Base-by-base conservation (phyloP, 2,888 invertebrate genomes). In the Cerastoderma edule region DNA sequence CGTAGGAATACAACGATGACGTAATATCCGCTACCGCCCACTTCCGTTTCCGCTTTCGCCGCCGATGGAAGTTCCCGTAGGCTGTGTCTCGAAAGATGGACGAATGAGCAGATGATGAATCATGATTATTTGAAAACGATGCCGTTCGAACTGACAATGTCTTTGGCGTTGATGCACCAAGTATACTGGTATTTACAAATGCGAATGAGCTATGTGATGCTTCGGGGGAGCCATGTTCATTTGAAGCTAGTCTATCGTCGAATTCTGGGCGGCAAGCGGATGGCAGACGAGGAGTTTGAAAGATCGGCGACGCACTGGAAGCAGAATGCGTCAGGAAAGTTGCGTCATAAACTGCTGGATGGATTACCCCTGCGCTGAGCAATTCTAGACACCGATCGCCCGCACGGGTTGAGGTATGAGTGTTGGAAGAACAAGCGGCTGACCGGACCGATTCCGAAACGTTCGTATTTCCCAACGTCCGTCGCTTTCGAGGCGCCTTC, bases 21-120 rank as follows among this genome's bases (percentile, higher is more conserved):
- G 60, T 39, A 33, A 60, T 24, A 60, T 60, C 60, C 33, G 35
- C 22, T 60, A 60, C n/a, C 19, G 27, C 39, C 27, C 24, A 60
- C 60, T 33, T 60, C 60, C 33, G 35, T 39, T 60, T 60, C 33
- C 60, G 60, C 39, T 60, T 60, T 10, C 60, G 39, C 33, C 60
- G 39, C 33, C 60, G 22, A 39, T 60, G 60, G 60, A 60, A 60
- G 27, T 60, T 60, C 24, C 32, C 60, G 39, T 60, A 24, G 33
- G 24, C 39, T 60, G 32, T 60, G 6, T 60, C 22, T 39, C 22
- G 24, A 60, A 39, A 60, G 39, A 60, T 60, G 60, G 60, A 60
- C 60, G 60, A 60, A 53, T 53, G 53, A 24, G n/a, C 28, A 22
- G 35, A 24, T 60, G 39, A 32, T n/a, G 19, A 33, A 27, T 35